Conservation (phyloP, 2,888 invertebrate genomes). For the Pandemis cinnamomeana region DNA sequence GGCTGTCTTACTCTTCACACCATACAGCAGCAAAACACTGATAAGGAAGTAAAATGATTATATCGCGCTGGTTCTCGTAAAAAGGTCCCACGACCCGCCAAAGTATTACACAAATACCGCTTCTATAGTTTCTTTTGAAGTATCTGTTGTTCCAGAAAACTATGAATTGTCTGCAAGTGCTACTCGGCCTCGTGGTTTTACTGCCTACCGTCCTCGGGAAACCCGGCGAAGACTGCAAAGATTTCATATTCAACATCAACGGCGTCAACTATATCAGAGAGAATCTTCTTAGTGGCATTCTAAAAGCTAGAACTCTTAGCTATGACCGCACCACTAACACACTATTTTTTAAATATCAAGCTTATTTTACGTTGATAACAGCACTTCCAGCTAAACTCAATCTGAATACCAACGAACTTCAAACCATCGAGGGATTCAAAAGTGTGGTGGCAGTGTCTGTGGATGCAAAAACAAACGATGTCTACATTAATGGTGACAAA, state of each 20-base stretch:
- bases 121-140: too few species aligned
- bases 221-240: not conserved
- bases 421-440: not conserved
- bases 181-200: not conserved
- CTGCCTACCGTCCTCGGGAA: not conserved
- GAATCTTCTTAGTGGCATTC: not conserved
- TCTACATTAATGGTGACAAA: not conserved
- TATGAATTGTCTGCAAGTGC: not conserved
- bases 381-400: not conserved
- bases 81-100: too few species aligned
- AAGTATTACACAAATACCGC: too few species aligned
- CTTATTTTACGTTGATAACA: too few species aligned
- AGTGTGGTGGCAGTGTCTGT: not conserved
- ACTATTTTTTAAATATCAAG: not conserved
- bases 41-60: too few species aligned
- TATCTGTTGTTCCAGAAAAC: not conserved
- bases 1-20: too few species aligned
- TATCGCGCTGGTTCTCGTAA: too few species aligned
- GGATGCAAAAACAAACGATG: not conserved
- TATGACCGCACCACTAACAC: not conserved
- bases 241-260: not conserved
- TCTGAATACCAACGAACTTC: not conserved
- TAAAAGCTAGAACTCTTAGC: not conserved
- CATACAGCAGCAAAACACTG: too few species aligned
- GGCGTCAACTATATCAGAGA: not conserved